Evolutionary conservation across 1,140 invertebrate genomes (phyloP), one percentile per base, ranked within the genome.

Genomic region (Drosophila micromelanica): DNA sequence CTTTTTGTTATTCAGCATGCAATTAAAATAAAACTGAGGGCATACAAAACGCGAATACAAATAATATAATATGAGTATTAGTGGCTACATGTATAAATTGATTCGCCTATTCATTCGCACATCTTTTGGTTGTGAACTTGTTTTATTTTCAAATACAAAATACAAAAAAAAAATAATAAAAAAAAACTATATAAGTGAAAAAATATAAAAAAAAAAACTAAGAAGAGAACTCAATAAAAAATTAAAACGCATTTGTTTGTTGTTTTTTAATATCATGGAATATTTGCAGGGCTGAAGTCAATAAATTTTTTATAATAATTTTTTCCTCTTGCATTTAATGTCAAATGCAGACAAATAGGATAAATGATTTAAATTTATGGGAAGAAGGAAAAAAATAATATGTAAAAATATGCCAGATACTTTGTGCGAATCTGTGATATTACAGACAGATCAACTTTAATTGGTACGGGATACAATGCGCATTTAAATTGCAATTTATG

Each of bases 41-140:
- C 51, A 62, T 42, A 59, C 20, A 52, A 42, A 76, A 23, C 42
- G 57, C 51, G 49, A 62, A 45, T 37, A 68, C 30, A 49, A 57
- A 63, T 30, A 51, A 70, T 59, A 60, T 27, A 46, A 54, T 40
- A 51, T 30, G 38, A 59, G 40, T 61, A 71, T 64, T 51, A 51
- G 54, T 30, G 37, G 43, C 74, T 69, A 81, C 8, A 80, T 84
- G 69, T 84, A 77, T 84, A 89, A 77, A 89, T 74, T 80, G 78
- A 87, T 87, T 89, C 64, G 78, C 73, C 69, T 72, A 80, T 81
- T 87, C 73, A 84, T 74, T 82, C 72, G 76, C 84, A 87, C 73
- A 64, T 82, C 75, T 75, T 89, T 89, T 63, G 82, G 79, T 76
- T 87, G 75, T 82, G 74, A 89, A 78, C 64, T 71, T 70, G 57